Evolutionary conservation across 2,888 invertebrate species (phyloP).

Genomic region (Podabrus alpinus): DNA sequence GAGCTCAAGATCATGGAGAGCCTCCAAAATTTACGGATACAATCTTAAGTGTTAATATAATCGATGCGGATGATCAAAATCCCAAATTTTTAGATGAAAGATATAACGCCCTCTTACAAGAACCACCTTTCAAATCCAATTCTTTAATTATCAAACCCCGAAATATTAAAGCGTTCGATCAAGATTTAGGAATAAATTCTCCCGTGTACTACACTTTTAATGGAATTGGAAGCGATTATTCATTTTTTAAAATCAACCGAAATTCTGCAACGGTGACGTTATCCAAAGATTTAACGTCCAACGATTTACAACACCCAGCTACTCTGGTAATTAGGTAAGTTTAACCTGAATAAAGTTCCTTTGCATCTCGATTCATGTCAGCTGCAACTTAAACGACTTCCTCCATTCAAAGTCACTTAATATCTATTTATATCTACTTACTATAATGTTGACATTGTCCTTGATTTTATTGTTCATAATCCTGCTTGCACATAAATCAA

Average conservation of each 20-base stretch:
- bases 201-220: slow-evolving; percentile 72
- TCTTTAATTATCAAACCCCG: slow-evolving; percentile 71
- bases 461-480: not conserved
- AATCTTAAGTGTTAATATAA: slow-evolving; percentile 73
- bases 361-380: not conserved
- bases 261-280: slow-evolving; percentile 56
- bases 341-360: not conserved
- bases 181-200: slow-evolving; percentile 78
- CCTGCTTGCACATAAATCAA: not conserved
- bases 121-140: slow-evolving; percentile 65
- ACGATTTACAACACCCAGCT: slow-evolving; percentile 69
- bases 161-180: slow-evolving; percentile 77
- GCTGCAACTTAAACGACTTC: not conserved
- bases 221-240: slow-evolving; percentile 65
- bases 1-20: slow-evolving; percentile 79
- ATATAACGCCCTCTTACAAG: slow-evolving; percentile 67
- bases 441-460: not conserved
- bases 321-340: slow-evolving; percentile 54
- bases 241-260: slow-evolving; percentile 65
- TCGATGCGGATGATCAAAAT: slow-evolving; percentile 92
- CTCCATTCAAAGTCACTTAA: not conserved
- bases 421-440: too few species aligned
- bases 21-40: slow-evolving; percentile 80
- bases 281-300: slow-evolving; percentile 62
- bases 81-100: slow-evolving; percentile 79